Evolutionary conservation across 2,113 vertebrate genomes (phyloP), one percentile per base, ranked within the genome.

Genomic region (Bucco capensis): DNA sequence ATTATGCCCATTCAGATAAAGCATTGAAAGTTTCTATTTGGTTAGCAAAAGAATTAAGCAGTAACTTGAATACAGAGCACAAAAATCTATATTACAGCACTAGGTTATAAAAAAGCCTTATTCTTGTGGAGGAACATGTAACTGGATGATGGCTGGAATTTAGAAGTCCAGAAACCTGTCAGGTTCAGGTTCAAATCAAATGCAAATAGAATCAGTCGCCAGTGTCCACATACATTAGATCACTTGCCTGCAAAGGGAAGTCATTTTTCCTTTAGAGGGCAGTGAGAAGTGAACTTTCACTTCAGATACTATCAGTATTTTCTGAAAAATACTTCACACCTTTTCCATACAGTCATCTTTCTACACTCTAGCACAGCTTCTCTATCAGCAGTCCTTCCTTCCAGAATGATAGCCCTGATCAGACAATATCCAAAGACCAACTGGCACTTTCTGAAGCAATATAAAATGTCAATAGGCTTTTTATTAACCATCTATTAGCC

Each of bases 181-280:
- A 66, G 38, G 53, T 35, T 4, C 12, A 66, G 38, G 53, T 35
- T 79, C 50, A 83, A 77, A 85, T 76, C 42, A 69, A 71, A 66
- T 12, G 14, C 67, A 70, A 62, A 73, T 9, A 12, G 9, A 69
- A 71, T 35, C 46, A 30, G n/a, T 14, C 28, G 49, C 31, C 28
- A 47, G 9, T 38, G 53, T 19, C 51, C 38, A 88, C 9, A 22
- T 37, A 75, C 0, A 0, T 19, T 19, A 60, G 12, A 64, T 49
- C 67, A 76, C 58, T 69, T n/a, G 85, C 76, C 72, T 66, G 83
- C 35, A 85, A 42, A 88, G 85, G 92, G 47, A 62, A 83, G 23
- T 10, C 14, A 25, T 77, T 88, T 72, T 88, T 85, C 40, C 51
- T 65, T 65, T 50, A 61, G 54, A 83, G 19, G 11, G 27, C 51